phyloP scores from a whole-genome alignment of 1,140 invertebrate species.

The Mamestra configurata region DNA sequence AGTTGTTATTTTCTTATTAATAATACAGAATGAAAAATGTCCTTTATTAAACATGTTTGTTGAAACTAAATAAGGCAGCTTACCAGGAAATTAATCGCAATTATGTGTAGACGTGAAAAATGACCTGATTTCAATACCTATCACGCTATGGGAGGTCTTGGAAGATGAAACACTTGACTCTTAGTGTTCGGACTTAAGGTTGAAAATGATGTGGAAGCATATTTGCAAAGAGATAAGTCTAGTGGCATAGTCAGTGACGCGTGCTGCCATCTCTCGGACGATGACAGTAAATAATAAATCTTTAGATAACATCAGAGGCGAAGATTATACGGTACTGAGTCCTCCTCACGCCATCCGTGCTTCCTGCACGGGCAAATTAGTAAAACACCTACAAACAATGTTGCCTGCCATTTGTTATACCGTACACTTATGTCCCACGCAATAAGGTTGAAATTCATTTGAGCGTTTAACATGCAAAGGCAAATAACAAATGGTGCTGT shows the following conservation, averaged over 20 bases:
- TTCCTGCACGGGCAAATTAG: constrained; percentile 86
- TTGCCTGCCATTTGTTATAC: constrained; percentile 66
- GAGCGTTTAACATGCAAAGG: constrained; percentile 5
- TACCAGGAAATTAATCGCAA: constrained; percentile 44
- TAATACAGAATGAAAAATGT: constrained; percentile 12
- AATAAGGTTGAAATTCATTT: constrained; percentile 68
- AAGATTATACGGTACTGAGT: constrained; percentile 85
- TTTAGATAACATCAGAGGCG: constrained; percentile 85
- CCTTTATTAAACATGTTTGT: constrained; percentile 17
- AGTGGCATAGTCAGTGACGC: constrained; percentile 79
- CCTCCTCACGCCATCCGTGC: constrained; percentile 84
- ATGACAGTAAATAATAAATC: constrained; percentile 86
- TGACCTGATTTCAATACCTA: constrained; percentile 45
- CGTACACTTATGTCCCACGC: constrained; percentile 53
- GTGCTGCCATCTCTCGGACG: constrained; percentile 84
- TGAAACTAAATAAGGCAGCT: constrained; percentile 17
- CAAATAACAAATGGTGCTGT: constrained; percentile 55
- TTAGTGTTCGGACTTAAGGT: constrained; percentile 27
- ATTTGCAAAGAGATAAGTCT: constrained; percentile 68
- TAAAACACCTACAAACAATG: constrained; percentile 75
- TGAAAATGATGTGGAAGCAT: constrained; percentile 44
- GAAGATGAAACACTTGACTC: constrained; percentile 47
- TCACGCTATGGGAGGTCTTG: constrained; percentile 74
- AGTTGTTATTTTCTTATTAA: neutral
- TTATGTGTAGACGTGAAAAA: constrained; percentile 46